A percentile compares a stretch with the other conserved stretches of the same genome.
Evolutionary conservation across 2,888 invertebrate genomes (phyloP).

Genomic region (Ophion ellenae): DNA sequence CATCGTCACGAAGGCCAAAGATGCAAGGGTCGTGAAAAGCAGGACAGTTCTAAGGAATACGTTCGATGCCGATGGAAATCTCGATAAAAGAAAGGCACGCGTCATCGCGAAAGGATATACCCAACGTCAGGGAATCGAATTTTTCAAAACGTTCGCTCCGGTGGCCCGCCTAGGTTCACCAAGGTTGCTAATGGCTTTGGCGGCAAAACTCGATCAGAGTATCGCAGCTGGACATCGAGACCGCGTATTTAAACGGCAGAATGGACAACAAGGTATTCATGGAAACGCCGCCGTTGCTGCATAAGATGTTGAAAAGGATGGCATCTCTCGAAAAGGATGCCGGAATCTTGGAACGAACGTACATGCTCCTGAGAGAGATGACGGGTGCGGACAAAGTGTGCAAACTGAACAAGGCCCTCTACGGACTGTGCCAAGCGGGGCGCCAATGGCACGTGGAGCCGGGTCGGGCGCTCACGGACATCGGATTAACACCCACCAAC

Average conservation of each 20-base stretch:
- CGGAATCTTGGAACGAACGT: not conserved
- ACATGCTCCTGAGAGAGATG: constrained; percentile 45
- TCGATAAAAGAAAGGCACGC: constrained; percentile 67
- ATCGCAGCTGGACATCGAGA: constrained; percentile 69
- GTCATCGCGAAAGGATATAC: constrained; percentile 66
- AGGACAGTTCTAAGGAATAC: constrained; percentile 65
- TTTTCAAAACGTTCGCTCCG: constrained; percentile 66
- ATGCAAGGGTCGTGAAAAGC: constrained; percentile 51
- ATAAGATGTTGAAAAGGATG: constrained; percentile 6
- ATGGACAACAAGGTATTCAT: constrained; percentile 68
- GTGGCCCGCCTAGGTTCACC: constrained; percentile 66
- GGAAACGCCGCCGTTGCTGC: constrained; percentile 39
- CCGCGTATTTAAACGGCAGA: constrained; percentile 69
- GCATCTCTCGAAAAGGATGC: not conserved
- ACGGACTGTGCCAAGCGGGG: not conserved
- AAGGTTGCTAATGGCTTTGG: constrained; percentile 66
- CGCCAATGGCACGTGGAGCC: not conserved
- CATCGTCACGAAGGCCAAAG: constrained; percentile 60
- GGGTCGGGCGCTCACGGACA: not conserved
- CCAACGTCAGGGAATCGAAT: constrained; percentile 67
- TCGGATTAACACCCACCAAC: not conserved
- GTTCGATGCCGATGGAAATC: constrained; percentile 53
- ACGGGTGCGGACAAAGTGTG: constrained; percentile 62
- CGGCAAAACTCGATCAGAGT: constrained; percentile 62
- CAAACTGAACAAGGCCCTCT: constrained; percentile 59